A percentile compares a stretch with the other conserved stretches of the same genome.
These are phyloP conservation scores for Cavia porcellus DNA, from an alignment of 2,113 vertebrate genomes.

Conservation along the genomic window DNA sequence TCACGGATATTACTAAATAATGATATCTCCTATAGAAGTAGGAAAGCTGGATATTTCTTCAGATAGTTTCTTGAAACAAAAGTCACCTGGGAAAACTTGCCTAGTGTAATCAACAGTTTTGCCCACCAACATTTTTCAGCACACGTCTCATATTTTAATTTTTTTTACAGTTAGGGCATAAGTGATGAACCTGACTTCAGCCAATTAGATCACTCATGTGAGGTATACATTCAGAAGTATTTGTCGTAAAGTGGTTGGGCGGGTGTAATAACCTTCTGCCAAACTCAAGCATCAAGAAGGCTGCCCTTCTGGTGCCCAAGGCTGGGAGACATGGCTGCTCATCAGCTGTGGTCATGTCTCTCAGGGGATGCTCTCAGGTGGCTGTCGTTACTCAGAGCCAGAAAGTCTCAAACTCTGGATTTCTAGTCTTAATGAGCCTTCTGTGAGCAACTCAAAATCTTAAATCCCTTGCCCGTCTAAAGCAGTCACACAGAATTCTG, in stretches of 20 bases:
- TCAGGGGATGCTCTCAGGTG: not conserved
- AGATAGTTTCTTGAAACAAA: slow-evolving; percentile 46
- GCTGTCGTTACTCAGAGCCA: not conserved
- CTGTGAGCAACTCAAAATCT: not conserved
- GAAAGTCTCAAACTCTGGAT: not conserved
- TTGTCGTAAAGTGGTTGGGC: not conserved
- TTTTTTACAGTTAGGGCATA: not conserved
- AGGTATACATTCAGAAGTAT: not conserved
- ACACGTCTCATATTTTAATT: not conserved
- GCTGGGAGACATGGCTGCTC: not conserved
- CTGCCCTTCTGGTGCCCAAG: not conserved
- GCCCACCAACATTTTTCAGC: not conserved
- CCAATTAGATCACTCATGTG: not conserved
- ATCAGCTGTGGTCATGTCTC: not conserved
- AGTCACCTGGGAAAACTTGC: slow-evolving; percentile 26
- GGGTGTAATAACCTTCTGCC: not conserved
- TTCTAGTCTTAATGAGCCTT: not conserved
- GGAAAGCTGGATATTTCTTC: not conserved
- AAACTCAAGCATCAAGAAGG: not conserved
- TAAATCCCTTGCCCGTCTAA: not conserved
- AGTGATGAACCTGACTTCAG: not conserved
- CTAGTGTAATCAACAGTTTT: not conserved
- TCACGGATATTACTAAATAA: slow-evolving; percentile 13
- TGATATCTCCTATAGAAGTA: not conserved
- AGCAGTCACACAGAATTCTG: not conserved